These are phyloP conservation scores for Acropternis orthonyx DNA, from an alignment of 2,797 vertebrate genomes.

Conservation along the genomic window DNA sequence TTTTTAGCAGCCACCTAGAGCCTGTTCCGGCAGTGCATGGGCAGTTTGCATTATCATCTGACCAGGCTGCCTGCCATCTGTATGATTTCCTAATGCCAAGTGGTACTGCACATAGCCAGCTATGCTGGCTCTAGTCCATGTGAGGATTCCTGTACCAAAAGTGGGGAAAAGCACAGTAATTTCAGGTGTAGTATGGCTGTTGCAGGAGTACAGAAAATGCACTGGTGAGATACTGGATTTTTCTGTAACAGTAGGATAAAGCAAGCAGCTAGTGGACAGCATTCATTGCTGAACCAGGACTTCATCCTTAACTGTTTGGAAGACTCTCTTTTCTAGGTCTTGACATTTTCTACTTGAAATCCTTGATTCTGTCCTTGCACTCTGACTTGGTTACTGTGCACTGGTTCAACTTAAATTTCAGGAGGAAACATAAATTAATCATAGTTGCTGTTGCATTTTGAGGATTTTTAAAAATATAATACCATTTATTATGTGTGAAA, in stretches of 20 bases:
- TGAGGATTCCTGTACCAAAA: not conserved
- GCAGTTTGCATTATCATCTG: not conserved
- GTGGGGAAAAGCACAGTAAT: not conserved
- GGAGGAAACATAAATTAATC: not conserved
- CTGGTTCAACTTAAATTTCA: not conserved
- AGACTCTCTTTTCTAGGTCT: not conserved
- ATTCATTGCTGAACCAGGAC: not conserved
- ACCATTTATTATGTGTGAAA: not conserved
- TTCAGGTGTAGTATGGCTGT: not conserved
- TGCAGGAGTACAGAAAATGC: not conserved
- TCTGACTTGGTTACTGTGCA: not conserved
- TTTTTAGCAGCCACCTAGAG: not conserved
- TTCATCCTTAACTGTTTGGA: not conserved
- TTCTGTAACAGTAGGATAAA: accelerated
- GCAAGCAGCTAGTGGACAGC: not conserved
- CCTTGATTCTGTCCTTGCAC: not conserved
- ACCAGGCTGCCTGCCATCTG: not conserved
- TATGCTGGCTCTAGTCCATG: not conserved
- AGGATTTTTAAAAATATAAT: not conserved
- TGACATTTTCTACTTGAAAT: not conserved
- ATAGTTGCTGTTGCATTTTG: not conserved
- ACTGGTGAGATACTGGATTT: not conserved
- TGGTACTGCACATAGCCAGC: not conserved
- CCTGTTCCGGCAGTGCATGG: not conserved
- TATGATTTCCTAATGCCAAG: not conserved